Conservation (phyloP, 2,888 invertebrate species). For the Cenopis cana region DNA sequence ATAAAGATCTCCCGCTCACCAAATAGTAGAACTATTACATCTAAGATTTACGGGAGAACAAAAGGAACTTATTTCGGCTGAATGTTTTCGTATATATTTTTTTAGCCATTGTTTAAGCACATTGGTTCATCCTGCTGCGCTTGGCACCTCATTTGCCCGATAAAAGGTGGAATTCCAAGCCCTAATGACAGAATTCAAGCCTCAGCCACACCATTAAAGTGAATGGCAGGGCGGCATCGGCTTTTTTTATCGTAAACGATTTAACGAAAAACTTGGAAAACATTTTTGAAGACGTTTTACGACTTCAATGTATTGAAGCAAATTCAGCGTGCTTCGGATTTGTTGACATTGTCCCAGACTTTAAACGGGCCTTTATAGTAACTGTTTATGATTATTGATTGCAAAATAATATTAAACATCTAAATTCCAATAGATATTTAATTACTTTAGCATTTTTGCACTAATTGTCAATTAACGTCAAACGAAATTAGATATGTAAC, state of each 20-base stretch:
- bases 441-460: not conserved
- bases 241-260: slow-evolving; percentile 59
- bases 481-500: not conserved
- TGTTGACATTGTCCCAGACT: slow-evolving; percentile 40
- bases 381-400: slow-evolving; percentile 36
- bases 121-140: slow-evolving; percentile 41
- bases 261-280: slow-evolving; percentile 49
- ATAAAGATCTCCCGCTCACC: slow-evolving; percentile 7
- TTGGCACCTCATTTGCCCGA: slow-evolving; percentile 52
- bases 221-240: slow-evolving; percentile 56
- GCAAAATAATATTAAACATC: slow-evolving; percentile 7
- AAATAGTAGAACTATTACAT: slow-evolving; percentile 25
- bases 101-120: slow-evolving; percentile 35
- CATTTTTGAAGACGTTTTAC: slow-evolving; percentile 45
- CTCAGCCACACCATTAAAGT: slow-evolving; percentile 59
- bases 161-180: slow-evolving; percentile 61
- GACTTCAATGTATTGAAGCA: slow-evolving; percentile 46
- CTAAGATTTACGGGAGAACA: slow-evolving; percentile 31
- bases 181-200: slow-evolving; percentile 64
- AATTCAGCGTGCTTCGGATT: slow-evolving; percentile 31
- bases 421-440: not conserved
- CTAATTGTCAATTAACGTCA: slow-evolving; percentile 1
- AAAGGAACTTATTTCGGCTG: slow-evolving; percentile 32
- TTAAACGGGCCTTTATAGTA: slow-evolving; percentile 25
- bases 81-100: slow-evolving; percentile 39